A percentile compares a stretch with the other conserved stretches of the same genome.
Evolutionary conservation across 2,888 invertebrate species (phyloP).

Genomic region (Podotricha telesiphe): DNA sequence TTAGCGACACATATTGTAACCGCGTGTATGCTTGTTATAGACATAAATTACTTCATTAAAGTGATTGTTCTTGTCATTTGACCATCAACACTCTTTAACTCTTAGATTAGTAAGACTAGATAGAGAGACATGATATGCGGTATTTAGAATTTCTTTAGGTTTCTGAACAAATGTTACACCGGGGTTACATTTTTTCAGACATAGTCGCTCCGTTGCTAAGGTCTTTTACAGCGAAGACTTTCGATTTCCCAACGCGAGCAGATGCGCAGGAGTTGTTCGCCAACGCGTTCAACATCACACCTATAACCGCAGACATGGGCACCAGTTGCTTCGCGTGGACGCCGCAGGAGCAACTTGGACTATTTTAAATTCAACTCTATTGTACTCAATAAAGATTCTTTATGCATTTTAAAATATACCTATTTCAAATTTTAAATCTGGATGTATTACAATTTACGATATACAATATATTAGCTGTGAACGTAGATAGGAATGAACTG

Average conservation of each 20-base stretch:
- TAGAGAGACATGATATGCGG: not conserved
- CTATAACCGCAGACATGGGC: not conserved
- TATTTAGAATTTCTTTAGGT: not conserved
- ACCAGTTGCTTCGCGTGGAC: conserved; percentile 19
- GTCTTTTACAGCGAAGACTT: not conserved
- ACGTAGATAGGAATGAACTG: not conserved
- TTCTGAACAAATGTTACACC: conserved; percentile 13
- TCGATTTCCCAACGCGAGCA: not conserved
- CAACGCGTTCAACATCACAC: conserved; percentile 3
- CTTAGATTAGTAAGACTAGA: not conserved
- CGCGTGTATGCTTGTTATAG: not conserved
- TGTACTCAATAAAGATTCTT: not conserved
- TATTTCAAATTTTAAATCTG: conserved; percentile 19
- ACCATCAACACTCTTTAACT: not conserved
- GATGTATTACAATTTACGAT: conserved; percentile 8
- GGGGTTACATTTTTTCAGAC: conserved; percentile 11
- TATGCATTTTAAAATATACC: not conserved
- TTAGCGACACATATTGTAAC: not conserved
- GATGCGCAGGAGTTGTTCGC: conserved; percentile 12
- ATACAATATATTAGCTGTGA: not conserved
- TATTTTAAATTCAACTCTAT: conserved; percentile 1
- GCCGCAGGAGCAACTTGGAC: conserved; percentile 8
- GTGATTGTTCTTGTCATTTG: conserved; percentile 2
- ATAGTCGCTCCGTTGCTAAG: conserved; percentile 10
- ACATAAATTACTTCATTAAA: not conserved